Evolutionary conservation across 1,140 invertebrate species (phyloP), one percentile per base, ranked within the genome.

Genomic region (Drosophila busckii): DNA sequence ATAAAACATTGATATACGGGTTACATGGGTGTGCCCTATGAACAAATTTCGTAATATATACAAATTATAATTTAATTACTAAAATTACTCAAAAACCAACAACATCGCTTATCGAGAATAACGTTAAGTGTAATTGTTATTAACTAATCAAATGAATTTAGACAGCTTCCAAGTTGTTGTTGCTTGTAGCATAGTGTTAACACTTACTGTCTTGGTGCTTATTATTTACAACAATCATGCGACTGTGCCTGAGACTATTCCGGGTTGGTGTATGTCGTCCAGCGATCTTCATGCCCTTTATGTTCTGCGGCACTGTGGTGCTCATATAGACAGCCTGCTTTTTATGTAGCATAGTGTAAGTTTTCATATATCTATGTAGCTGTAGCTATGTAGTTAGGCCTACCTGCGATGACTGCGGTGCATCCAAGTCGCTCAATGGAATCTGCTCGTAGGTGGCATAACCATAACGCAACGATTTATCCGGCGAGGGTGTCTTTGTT

Each of bases 261-360:
- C 92, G 88, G n/a, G 92, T 93, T 26, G 92, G 92, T 12, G 91
- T 90, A 73, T 93, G 92, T 64, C 91, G 88, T 12, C 90, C 90
- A 16, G 90, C 90, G 54, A 92, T 89, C 84, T 90, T 90, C 45
- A 88, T 88, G 13, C 89, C 89, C 13, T 91, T 90, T 53, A 93
- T 88, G 86, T 92, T 92, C 82, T 92, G 91, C 28, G 92, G 92
- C 40, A 93, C 92, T 1, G 92, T 93, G 12, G 92, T 93, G 49
- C 89, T 89, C 84, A 93, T 87, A 26, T 87, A 87, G 5, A 87
- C 86, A 8, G 84, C 73, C 86, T 84, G 41, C 6, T n/a, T 42
- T 8, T 17, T 19, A 4, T 4, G 6, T 67, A 70, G 4, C 0
- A 87, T 88, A 59, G 34, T 45, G 34, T 13, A 31, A 40, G 23